phyloP scores from a whole-genome alignment of 2,797 vertebrate species.

The Phoebastria nigripes region DNA sequence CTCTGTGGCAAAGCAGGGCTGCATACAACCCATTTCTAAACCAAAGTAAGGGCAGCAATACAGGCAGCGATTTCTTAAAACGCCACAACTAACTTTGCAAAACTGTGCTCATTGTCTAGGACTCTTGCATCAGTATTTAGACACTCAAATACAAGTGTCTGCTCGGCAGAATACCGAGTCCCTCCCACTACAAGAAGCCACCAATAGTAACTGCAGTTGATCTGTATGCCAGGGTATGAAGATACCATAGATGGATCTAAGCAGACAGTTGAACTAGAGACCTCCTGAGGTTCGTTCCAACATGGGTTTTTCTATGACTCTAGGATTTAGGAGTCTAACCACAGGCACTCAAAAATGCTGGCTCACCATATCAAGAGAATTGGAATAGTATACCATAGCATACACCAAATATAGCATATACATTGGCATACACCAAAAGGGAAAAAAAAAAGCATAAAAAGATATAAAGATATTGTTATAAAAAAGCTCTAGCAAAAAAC shows the following conservation, averaged over 20 bases:
- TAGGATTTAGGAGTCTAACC: background rate
- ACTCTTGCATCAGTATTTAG: background rate
- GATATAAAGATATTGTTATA: background rate
- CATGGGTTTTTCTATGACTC: background rate
- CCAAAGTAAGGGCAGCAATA: background rate
- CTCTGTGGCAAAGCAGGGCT: background rate
- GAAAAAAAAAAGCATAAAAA: background rate
- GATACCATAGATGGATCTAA: background rate
- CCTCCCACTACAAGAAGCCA: background rate
- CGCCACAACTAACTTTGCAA: background rate
- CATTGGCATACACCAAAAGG: background rate
- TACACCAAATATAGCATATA: background rate
- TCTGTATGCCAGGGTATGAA: background rate
- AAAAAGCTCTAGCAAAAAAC: background rate
- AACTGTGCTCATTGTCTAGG: background rate
- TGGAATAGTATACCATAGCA: background rate
- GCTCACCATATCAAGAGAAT: background rate
- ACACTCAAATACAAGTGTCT: background rate
- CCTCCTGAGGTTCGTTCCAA: background rate
- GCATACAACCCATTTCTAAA: background rate
- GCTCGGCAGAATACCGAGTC: background rate
- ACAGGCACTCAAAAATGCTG: background rate
- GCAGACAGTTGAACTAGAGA: background rate
- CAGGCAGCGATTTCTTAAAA: background rate
- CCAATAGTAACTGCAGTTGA: background rate